A percentile compares a stretch with the other conserved stretches of the same genome.
Conservation (phyloP, 2,113 vertebrate genomes). For the Sula dactylatra region DNA sequence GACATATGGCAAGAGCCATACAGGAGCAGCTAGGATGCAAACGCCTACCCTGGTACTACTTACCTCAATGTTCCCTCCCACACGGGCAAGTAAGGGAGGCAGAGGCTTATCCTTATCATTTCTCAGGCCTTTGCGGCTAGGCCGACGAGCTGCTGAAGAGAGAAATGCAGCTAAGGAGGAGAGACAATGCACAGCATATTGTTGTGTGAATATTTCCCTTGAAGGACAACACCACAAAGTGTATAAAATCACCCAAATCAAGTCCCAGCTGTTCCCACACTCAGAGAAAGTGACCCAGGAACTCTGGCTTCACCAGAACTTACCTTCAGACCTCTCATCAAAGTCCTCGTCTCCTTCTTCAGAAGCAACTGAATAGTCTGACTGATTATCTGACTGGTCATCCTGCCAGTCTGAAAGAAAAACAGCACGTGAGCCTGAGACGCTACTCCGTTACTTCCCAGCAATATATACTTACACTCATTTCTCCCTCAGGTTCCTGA, state of each 20-base stretch:
- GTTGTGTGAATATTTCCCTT: background rate
- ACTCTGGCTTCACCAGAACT: background rate
- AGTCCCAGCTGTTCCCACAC: background rate
- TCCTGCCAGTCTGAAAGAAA: conserved; percentile 93
- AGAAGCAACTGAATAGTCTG: conserved; percentile 96
- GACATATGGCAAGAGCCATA: background rate
- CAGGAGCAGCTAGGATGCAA: background rate
- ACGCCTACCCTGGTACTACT: background rate
- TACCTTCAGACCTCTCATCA: conserved; percentile 94
- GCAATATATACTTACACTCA: background rate
- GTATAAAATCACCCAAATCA: background rate
- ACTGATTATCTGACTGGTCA: conserved; percentile 98
- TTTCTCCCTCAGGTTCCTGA: conserved; percentile 28
- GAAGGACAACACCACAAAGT: background rate
- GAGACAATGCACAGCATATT: background rate
- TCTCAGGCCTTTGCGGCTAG: conserved; percentile 92
- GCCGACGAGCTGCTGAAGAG: conserved; percentile 85
- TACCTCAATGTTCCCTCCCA: conserved; percentile 98
- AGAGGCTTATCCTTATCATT: conserved; percentile 97
- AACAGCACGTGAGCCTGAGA: conserved; percentile 71
- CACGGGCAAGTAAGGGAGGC: conserved; percentile 92
- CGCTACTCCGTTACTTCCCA: conserved; percentile 49
- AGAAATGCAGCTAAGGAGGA: background rate
- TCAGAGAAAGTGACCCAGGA: background rate
- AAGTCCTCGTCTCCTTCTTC: conserved; percentile 98